phyloP scores from a whole-genome alignment of 2,888 invertebrate genomes.

The Theretra japonica region DNA sequence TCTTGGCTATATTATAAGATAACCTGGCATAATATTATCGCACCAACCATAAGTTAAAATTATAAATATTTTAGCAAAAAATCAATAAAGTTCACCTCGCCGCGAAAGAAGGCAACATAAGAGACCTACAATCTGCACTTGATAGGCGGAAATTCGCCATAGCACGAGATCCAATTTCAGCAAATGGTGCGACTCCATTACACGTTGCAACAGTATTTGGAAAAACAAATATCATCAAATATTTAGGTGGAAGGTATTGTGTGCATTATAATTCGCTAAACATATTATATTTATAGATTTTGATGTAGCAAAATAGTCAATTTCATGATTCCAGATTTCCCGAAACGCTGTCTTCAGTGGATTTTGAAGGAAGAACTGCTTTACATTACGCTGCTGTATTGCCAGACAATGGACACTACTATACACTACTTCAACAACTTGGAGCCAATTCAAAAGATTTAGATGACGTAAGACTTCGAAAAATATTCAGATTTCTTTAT shows the following conservation, averaged over 20 bases:
- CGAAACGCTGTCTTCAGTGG: constrained; percentile 92
- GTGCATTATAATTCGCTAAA: not conserved
- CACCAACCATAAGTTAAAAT: not conserved
- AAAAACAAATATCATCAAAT: constrained; percentile 90
- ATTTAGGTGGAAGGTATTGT: constrained; percentile 81
- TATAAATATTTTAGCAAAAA: constrained; percentile 87
- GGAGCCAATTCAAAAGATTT: constrained; percentile 93
- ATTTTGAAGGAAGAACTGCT: constrained; percentile 93
- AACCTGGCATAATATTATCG: too few species aligned
- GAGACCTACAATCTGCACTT: constrained; percentile 92
- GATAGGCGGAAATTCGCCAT: constrained; percentile 96
- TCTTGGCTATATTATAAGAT: not conserved
- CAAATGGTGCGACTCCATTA: constrained; percentile 93
- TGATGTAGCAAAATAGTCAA: too few species aligned
- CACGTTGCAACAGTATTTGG: constrained; percentile 95
- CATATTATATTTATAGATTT: too few species aligned
- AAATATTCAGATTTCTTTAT: too few species aligned
- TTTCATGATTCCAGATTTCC: constrained; percentile 86
- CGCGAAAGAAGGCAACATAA: constrained; percentile 92
- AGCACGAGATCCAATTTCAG: constrained; percentile 93
- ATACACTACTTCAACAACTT: constrained; percentile 92
- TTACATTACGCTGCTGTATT: constrained; percentile 94
- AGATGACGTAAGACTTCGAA: constrained; percentile 88
- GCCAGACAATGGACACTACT: constrained; percentile 94
- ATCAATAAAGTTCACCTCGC: constrained; percentile 95